Evolutionary conservation across 1,140 invertebrate species (phyloP).

Genomic region (Chrysoperla carnea): DNA sequence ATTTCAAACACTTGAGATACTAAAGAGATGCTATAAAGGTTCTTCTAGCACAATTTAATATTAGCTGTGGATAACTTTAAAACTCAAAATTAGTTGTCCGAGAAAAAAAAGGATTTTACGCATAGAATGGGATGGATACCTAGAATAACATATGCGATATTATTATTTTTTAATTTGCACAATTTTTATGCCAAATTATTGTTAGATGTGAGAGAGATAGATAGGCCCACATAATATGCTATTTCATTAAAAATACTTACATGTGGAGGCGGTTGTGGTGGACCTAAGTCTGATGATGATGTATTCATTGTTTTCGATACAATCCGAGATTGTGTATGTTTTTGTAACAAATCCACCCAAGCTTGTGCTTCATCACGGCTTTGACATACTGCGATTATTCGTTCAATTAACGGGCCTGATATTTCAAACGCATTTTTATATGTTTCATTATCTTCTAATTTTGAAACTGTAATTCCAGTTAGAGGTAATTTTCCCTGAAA

Average conservation of each 20-base stretch:
- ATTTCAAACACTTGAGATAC: no score
- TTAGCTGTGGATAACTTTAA: no score
- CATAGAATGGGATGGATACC: no score
- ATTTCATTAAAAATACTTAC: slow-evolving; percentile 24
- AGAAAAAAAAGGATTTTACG: no score
- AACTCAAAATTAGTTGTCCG: no score
- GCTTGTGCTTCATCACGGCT: slow-evolving; percentile 66
- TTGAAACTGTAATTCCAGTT: slow-evolving; percentile 61
- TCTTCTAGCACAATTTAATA: no score
- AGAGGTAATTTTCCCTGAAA: slow-evolving; percentile 75
- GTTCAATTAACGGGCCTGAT: slow-evolving; percentile 78
- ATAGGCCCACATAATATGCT: no score
- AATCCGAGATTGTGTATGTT: slow-evolving; percentile 30
- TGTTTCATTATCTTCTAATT: slow-evolving; percentile 60
- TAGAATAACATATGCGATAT: no score
- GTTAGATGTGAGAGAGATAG: no score
- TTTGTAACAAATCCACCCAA: slow-evolving; percentile 70
- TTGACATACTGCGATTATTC: slow-evolving; percentile 70
- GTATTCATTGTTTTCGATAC: slow-evolving; percentile 21
- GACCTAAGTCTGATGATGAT: slow-evolving; percentile 20
- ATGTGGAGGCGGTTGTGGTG: slow-evolving; percentile 29
- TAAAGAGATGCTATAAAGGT: no score
- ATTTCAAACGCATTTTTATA: slow-evolving; percentile 86
- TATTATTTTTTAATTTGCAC: no score
- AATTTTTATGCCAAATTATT: no score